A percentile compares a stretch with the other conserved stretches of the same genome.
Conservation (phyloP, 2,888 invertebrate species). For the Heterodera filipjevi region DNA sequence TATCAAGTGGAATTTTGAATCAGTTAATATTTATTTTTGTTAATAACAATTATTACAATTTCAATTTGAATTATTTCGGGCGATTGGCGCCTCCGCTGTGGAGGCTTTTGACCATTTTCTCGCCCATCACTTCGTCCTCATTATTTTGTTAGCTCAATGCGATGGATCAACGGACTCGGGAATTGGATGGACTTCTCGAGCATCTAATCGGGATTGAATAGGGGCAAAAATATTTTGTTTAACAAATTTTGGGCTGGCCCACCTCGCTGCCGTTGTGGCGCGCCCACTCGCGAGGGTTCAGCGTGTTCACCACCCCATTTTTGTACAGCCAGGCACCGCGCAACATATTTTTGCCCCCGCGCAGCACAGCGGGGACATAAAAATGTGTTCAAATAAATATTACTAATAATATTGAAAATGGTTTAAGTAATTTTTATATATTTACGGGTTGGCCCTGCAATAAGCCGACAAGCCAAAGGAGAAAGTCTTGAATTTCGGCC, state of each 20-base stretch:
- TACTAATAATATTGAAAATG: neutral
- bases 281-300: neutral
- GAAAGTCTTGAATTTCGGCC: constrained; percentile 22
- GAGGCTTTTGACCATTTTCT: constrained; percentile 13
- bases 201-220: too few species aligned
- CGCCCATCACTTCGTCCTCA: neutral
- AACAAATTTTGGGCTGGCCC: neutral
- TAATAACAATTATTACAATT: neutral
- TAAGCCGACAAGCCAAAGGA: constrained; percentile 3
- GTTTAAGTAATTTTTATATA: neutral
- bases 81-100: constrained; percentile 13
- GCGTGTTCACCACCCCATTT: constrained; percentile 3
- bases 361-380: neutral
- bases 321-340: constrained; percentile 7
- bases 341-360: constrained; percentile 2
- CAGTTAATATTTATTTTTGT: too few species aligned
- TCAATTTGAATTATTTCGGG: neutral
- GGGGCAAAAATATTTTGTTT: too few species aligned
- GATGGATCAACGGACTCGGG: neutral
- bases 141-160: neutral
- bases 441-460: neutral
- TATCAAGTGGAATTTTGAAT: too few species aligned
- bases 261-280: neutral
- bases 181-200: neutral
- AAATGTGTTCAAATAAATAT: neutral